Percentiles rank a stretch among this genome's conserved stretches.
Evolutionary conservation across 2,113 vertebrate genomes (phyloP).

Genomic region (Mormyrus lacerda): DNA sequence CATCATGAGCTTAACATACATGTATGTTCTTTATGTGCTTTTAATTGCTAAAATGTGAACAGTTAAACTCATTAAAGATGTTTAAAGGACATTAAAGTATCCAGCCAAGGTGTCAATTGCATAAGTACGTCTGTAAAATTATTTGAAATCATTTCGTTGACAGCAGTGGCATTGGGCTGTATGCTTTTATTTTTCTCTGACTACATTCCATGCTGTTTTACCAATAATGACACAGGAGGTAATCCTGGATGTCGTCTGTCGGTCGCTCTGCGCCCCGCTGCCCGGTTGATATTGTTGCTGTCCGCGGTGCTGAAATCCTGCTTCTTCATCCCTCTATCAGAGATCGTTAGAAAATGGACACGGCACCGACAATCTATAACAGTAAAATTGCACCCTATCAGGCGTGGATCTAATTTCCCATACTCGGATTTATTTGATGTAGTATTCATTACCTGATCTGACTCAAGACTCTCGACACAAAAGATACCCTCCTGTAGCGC

Average conservation of each 20-base stretch:
- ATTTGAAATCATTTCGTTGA: background rate
- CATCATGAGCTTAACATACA: background rate
- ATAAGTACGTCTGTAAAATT: background rate
- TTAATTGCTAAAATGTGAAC: background rate
- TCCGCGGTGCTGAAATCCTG: conserved; percentile 19
- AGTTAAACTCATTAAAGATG: background rate
- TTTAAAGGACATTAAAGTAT: background rate
- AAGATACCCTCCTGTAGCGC: no score
- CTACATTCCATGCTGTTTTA: background rate
- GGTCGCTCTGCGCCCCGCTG: background rate
- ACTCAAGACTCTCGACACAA: background rate
- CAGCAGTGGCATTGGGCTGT: background rate
- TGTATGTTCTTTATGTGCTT: background rate
- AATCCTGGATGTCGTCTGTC: background rate
- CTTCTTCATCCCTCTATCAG: background rate
- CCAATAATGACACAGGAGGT: background rate
- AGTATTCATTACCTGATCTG: background rate
- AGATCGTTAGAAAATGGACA: background rate
- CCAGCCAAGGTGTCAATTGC: background rate
- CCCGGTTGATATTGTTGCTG: background rate
- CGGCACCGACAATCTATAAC: no score
- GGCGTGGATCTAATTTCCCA: background rate
- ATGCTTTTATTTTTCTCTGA: background rate
- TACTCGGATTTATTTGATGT: conserved; percentile 1
- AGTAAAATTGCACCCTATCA: background rate